phyloP scores from a whole-genome alignment of 2,888 invertebrate genomes.

The Mythimna pallens region DNA sequence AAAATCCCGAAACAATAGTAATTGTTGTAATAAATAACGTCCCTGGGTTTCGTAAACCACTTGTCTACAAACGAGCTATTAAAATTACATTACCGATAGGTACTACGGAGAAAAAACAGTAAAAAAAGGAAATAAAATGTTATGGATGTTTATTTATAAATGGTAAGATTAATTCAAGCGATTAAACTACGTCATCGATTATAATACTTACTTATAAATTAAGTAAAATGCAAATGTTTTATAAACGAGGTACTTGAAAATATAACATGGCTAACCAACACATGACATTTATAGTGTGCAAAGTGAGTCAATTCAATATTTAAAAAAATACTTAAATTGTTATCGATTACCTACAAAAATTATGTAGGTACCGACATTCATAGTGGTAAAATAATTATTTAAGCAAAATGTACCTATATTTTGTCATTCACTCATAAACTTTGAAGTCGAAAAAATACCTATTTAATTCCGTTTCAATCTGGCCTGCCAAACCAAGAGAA shows the following conservation, averaged over 20 bases:
- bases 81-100: constrained; percentile 66
- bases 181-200: neutral
- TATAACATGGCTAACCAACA: neutral
- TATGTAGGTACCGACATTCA: too few species aligned
- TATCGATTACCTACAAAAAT: neutral
- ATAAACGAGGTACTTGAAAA: neutral
- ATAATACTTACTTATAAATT: neutral
- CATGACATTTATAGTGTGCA: neutral
- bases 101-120: constrained; percentile 53
- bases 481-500: constrained; percentile 8
- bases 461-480: neutral
- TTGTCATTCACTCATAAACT: neutral
- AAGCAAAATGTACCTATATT: neutral
- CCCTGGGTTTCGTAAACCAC: constrained; percentile 70
- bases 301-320: too few species aligned
- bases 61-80: constrained; percentile 67
- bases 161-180: neutral
- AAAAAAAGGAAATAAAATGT: constrained; percentile 21
- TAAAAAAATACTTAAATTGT: too few species aligned
- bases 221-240: neutral
- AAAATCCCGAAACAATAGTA: constrained; percentile 83
- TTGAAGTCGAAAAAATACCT: neutral
- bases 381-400: too few species aligned
- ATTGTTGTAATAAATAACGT: constrained; percentile 81
- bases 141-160: constrained; percentile 30